Conservation (phyloP, 1,140 invertebrate genomes). For the Daktulosphaira vitifoliae region DNA sequence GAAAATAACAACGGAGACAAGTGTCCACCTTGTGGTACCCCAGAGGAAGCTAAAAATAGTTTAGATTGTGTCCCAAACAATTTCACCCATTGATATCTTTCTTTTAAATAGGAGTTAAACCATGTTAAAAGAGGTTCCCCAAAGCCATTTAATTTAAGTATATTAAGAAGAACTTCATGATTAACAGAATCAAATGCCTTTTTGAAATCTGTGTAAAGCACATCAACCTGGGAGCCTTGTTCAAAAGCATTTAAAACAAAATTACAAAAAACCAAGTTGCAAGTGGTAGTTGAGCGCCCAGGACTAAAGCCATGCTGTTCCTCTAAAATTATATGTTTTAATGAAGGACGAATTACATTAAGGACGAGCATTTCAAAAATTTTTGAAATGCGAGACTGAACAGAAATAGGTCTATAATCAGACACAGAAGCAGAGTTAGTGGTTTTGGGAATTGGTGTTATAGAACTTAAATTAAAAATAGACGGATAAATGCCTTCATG, state of each 20-base stretch:
- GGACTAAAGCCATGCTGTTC: too few relatives aligned
- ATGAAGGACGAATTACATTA: not conserved
- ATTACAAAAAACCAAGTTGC: not conserved
- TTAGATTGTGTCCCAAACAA: not conserved
- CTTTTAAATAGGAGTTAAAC: not conserved
- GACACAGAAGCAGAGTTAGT: not conserved
- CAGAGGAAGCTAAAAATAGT: not conserved
- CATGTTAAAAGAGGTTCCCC: not conserved
- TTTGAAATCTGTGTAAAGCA: conserved; percentile 39
- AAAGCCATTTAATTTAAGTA: conserved; percentile 22
- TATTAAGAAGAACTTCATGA: conserved; percentile 36
- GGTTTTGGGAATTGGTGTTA: not conserved
- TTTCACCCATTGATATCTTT: not conserved
- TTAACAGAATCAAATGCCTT: conserved; percentile 40
- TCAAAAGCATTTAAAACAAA: not conserved
- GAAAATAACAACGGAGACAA: not conserved
- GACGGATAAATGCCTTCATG: not conserved
- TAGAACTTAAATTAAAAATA: not conserved
- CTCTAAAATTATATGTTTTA: not conserved
- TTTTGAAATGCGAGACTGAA: not conserved
- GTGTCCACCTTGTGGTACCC: not conserved
- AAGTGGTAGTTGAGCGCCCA: too few relatives aligned
- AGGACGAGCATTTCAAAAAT: not conserved
- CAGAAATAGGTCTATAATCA: not conserved
- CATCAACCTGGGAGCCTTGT: conserved; percentile 36